A percentile compares a stretch with the other conserved stretches of the same genome.
Evolutionary conservation across 1,140 invertebrate genomes (phyloP).

Genomic region (Schlechtendalia chinensis): DNA sequence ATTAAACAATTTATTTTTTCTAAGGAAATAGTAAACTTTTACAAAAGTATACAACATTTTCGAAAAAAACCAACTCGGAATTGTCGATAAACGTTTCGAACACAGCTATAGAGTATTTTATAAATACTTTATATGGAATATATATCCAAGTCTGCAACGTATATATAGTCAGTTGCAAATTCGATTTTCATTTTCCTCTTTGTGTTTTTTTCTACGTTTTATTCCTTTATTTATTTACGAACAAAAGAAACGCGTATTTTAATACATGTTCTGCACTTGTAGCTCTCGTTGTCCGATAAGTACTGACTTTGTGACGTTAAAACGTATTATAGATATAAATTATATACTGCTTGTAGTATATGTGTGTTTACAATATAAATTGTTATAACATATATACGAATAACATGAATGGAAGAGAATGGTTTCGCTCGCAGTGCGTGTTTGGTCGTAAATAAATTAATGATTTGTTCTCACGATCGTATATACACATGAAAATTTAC

Average conservation of each 20-base stretch:
- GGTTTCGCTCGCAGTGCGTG: not conserved
- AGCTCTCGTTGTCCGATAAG: not conserved
- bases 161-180: not conserved
- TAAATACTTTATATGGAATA: no score
- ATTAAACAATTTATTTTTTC: no score
- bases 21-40: no score
- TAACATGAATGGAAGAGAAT: not conserved
- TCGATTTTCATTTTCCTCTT: not conserved
- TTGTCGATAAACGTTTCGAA: no score
- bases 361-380: no score
- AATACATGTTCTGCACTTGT: not conserved
- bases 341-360: no score
- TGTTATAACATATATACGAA: not conserved
- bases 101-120: not conserved
- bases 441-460: constrained; percentile 30
- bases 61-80: no score
- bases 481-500: not conserved
- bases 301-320: not conserved
- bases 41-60: no score
- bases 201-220: not conserved
- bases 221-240: not conserved
- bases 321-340: not conserved
- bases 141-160: no score
- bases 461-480: constrained; percentile 20
- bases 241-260: not conserved